These are phyloP conservation scores for Meandrusa payeni DNA, from an alignment of 2,888 invertebrate species.

Conservation along the genomic window DNA sequence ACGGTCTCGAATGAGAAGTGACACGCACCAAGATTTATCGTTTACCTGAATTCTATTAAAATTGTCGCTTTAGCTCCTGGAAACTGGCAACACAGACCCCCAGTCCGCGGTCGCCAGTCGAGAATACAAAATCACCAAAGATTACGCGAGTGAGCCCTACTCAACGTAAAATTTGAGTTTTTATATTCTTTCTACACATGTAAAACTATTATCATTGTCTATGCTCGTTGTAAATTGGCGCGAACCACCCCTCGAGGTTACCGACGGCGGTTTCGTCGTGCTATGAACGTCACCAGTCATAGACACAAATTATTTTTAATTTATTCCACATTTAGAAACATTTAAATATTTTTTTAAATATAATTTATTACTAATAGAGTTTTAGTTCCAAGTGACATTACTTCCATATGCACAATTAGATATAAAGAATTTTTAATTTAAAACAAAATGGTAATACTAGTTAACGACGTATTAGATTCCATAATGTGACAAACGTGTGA, in stretches of 20 bases:
- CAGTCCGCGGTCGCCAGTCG: slow-evolving; percentile 34
- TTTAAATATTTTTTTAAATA: slow-evolving; percentile 38
- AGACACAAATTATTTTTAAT: neutral
- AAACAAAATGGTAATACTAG: too few relatives aligned
- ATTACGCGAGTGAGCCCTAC: slow-evolving; percentile 67
- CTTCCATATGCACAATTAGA: slow-evolving; percentile 26
- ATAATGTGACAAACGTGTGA: too few relatives aligned
- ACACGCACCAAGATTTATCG: neutral
- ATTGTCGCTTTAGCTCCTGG: slow-evolving; percentile 11
- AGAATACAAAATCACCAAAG: slow-evolving; percentile 55
- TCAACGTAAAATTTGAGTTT: too few relatives aligned
- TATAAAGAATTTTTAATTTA: too few relatives aligned
- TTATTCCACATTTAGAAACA: slow-evolving; percentile 32
- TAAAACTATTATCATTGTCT: slow-evolving; percentile 29
- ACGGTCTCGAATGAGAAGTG: slow-evolving; percentile 20
- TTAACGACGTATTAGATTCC: too few relatives aligned
- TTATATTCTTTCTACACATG: slow-evolving; percentile 42
- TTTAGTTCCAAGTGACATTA: slow-evolving; percentile 57
- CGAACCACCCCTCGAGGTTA: slow-evolving; percentile 32
- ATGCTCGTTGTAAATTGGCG: too few relatives aligned
- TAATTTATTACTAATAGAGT: slow-evolving; percentile 42
- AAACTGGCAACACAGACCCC: slow-evolving; percentile 25
- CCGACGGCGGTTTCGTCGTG: slow-evolving; percentile 38
- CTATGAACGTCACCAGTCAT: slow-evolving; percentile 9
- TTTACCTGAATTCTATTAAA: neutral